Conservation (phyloP, 1,140 invertebrate species). For the Sarcophaga peregrina region DNA sequence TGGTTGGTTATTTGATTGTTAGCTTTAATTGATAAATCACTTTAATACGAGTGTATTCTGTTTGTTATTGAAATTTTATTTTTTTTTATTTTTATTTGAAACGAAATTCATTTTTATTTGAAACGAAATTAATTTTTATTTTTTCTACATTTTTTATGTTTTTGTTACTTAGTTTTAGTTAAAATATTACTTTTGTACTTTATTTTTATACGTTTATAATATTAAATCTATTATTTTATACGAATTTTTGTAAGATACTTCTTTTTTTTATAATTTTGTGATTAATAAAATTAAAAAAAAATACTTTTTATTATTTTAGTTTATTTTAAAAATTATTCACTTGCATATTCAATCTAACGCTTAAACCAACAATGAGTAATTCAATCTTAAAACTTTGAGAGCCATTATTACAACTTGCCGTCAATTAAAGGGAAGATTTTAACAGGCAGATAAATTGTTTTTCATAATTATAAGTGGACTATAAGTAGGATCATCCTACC, state of each 20-base stretch:
- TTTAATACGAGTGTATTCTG: background rate
- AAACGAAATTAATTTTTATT: background rate
- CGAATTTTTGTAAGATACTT: background rate
- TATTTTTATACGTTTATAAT: background rate
- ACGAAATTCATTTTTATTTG: background rate
- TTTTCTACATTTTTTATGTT: constrained; percentile 11
- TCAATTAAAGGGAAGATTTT: too few species aligned
- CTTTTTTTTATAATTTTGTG: constrained; percentile 29
- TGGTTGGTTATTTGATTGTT: background rate
- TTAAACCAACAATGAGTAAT: too few species aligned
- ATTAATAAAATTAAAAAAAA: constrained; percentile 14
- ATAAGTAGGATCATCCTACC: too few species aligned
- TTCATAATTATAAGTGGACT: too few species aligned
- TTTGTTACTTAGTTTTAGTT: constrained; percentile 33
- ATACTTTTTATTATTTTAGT: too few species aligned
- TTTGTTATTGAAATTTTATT: background rate
- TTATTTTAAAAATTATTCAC: too few species aligned
- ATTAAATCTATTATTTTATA: background rate
- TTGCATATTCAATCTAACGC: too few species aligned
- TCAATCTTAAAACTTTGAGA: too few species aligned
- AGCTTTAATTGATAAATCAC: background rate
- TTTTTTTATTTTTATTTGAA: background rate
- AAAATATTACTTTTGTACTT: constrained; percentile 6
- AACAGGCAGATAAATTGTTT: too few species aligned
- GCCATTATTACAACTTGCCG: too few species aligned